Conservation (phyloP, 1,140 invertebrate genomes). For the Papilio polyxenes region DNA sequence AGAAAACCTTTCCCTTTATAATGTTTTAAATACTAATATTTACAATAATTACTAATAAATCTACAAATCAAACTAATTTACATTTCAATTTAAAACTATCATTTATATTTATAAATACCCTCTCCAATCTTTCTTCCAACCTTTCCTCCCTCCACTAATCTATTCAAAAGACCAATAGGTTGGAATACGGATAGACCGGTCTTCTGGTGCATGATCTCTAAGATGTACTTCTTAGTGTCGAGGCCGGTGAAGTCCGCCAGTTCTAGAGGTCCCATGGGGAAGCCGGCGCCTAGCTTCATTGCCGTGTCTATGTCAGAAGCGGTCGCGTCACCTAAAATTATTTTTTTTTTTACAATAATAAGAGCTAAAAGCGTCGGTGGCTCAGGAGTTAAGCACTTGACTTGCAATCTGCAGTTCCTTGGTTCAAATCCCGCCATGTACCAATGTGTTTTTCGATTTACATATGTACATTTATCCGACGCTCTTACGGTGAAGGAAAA, state of each 20-base stretch:
- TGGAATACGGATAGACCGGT: slow-evolving; percentile 88
- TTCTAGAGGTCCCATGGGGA: slow-evolving; percentile 94
- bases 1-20: too few relatives aligned
- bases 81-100: slow-evolving; percentile 15
- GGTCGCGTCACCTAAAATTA: slow-evolving; percentile 83
- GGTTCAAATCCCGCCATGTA: too few relatives aligned
- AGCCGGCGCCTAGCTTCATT: slow-evolving; percentile 93
- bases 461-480: too few relatives aligned
- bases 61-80: neutral
- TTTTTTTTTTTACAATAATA: neutral
- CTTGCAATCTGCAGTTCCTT: too few relatives aligned
- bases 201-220: slow-evolving; percentile 86
- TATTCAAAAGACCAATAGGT: slow-evolving; percentile 83
- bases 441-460: too few relatives aligned
- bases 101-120: slow-evolving; percentile 90
- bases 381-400: too few relatives aligned
- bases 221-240: slow-evolving; percentile 83
- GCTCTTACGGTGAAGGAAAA: too few relatives aligned
- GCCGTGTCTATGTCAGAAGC: slow-evolving; percentile 89
- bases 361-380: too few relatives aligned
- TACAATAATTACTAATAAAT: neutral
- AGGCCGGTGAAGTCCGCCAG: slow-evolving; percentile 90
- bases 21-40: too few relatives aligned
- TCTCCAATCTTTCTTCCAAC: slow-evolving; percentile 90
- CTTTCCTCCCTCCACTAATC: slow-evolving; percentile 89